These are phyloP conservation scores for Mycalesis mineus DNA, from an alignment of 2,888 invertebrate genomes.

Conservation along the genomic window DNA sequence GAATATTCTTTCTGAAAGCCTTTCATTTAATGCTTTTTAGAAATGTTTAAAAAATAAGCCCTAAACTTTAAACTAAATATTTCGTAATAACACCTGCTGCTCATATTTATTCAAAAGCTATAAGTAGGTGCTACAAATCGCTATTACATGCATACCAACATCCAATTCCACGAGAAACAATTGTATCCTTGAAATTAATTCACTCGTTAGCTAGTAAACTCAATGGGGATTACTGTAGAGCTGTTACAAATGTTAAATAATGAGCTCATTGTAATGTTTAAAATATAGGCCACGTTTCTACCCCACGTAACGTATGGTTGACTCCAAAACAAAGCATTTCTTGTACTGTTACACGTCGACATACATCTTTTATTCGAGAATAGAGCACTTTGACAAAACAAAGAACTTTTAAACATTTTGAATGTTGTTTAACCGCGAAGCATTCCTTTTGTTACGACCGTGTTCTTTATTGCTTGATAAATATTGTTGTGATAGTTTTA, in stretches of 20 bases:
- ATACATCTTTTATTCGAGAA: conserved; percentile 2
- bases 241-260: conserved; percentile 14
- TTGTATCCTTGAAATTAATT: conserved; percentile 41
- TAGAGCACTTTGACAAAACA: conserved; percentile 8
- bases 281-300: conserved; percentile 17
- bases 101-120: too few species aligned
- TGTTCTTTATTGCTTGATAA: background rate
- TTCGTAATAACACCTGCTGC: too few species aligned
- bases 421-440: background rate
- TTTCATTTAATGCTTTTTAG: too few species aligned
- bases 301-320: conserved; percentile 8
- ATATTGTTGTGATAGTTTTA: background rate
- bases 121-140: too few species aligned
- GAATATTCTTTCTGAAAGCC: too few species aligned
- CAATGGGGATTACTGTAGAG: conserved; percentile 7
- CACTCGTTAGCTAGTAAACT: conserved; percentile 9
- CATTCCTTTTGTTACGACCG: conserved; percentile 8
- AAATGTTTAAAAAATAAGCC: too few species aligned
- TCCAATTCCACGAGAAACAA: conserved; percentile 38
- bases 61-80: too few species aligned
- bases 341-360: conserved; percentile 7
- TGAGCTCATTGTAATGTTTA: conserved; percentile 10
- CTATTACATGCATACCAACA: background rate
- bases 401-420: conserved; percentile 5
- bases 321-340: conserved; percentile 7